phyloP scores from a whole-genome alignment of 2,797 vertebrate species.

The Bryconaethiops microstoma region DNA sequence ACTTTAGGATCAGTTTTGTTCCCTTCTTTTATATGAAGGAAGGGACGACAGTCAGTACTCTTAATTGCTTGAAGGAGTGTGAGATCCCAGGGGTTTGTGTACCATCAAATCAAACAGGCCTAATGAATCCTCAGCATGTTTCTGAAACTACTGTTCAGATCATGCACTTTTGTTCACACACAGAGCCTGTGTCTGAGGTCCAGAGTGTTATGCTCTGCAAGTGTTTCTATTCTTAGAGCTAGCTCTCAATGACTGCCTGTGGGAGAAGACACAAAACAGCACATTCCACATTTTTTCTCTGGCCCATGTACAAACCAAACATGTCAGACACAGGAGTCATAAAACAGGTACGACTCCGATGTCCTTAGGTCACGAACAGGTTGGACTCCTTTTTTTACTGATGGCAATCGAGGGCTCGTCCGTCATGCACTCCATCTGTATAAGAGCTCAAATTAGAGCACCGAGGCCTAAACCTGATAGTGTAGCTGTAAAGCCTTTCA shows the following conservation, averaged over 20 bases:
- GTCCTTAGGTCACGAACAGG: constrained; percentile 50
- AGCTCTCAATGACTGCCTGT: background rate
- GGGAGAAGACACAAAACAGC: constrained; percentile 22
- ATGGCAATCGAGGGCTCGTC: background rate
- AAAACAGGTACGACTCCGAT: constrained; percentile 33
- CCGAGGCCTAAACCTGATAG: constrained; percentile 3
- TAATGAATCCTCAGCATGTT: background rate
- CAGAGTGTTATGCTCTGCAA: background rate
- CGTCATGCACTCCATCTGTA: background rate
- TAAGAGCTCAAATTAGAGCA: constrained; percentile 43
- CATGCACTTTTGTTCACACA: background rate
- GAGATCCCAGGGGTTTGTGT: background rate
- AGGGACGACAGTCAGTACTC: background rate
- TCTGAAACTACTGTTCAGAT: background rate
- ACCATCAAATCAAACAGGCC: background rate
- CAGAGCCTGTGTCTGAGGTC: background rate
- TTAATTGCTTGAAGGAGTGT: background rate
- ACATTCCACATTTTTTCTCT: constrained; percentile 45
- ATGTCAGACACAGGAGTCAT: constrained; percentile 1
- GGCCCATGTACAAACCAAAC: constrained; percentile 27
- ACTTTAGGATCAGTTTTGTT: background rate
- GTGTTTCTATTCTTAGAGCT: background rate
- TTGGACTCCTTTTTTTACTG: constrained; percentile 32
- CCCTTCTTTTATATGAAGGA: background rate
- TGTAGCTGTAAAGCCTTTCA: constrained; percentile 7